A percentile compares a stretch with the other conserved stretches of the same genome.
These are phyloP conservation scores for Rhinichthys osculus DNA, from an alignment of 2,797 vertebrate genomes.

Conservation along the genomic window DNA sequence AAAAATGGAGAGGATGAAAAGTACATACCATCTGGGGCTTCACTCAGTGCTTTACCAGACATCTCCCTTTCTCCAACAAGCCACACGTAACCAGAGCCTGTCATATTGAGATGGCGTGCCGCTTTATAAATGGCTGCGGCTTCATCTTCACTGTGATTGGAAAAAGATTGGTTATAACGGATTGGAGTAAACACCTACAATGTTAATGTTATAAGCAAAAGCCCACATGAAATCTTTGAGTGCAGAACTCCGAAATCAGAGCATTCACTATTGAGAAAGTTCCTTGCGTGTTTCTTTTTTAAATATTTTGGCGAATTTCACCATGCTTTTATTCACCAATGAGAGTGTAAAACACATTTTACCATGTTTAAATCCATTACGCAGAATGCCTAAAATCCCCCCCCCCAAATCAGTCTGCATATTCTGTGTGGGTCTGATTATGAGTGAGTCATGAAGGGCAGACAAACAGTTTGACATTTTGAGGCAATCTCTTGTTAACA, in stretches of 20 bases:
- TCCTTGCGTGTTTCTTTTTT: background rate
- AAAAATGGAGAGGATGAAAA: constrained; percentile 28
- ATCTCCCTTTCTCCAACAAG: constrained; percentile 96
- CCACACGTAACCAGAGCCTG: constrained; percentile 95
- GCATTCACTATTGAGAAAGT: background rate
- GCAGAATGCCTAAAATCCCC: background rate
- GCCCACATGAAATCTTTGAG: background rate
- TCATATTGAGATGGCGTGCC: constrained; percentile 96
- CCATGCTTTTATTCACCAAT: background rate
- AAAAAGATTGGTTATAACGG: constrained; percentile 37
- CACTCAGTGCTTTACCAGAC: constrained; percentile 91
- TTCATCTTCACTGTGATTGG: constrained; percentile 89
- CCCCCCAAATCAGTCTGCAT: constrained; percentile 12
- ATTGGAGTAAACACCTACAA: constrained; percentile 25
- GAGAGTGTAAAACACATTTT: background rate
- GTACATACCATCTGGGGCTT: constrained; percentile 90
- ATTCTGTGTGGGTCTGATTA: background rate
- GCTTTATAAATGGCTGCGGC: constrained; percentile 92
- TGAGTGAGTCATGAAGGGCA: constrained; percentile 24
- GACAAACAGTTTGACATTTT: constrained; percentile 40
- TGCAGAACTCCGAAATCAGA: background rate
- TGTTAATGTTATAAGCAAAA: constrained; percentile 24
- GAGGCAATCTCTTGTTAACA: constrained; percentile 22
- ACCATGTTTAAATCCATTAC: background rate
- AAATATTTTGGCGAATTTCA: background rate